Percentiles rank a stretch among this genome's conserved stretches.
Evolutionary conservation across 2,888 invertebrate species (phyloP).

Genomic region (Drosophila mimica): DNA sequence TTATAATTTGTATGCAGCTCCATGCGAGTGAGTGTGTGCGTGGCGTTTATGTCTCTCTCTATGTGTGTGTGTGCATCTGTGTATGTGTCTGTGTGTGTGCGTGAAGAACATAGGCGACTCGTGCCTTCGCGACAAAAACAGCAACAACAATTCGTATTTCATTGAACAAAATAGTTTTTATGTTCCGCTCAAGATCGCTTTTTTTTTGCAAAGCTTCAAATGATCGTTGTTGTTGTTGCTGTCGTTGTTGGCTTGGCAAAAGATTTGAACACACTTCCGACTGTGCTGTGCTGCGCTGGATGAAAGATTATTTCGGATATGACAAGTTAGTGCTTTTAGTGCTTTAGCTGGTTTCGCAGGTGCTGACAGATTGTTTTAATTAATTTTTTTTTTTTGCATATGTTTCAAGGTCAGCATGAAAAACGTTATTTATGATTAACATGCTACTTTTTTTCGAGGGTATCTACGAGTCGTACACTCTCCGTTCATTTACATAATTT

Average conservation of each 20-base stretch:
- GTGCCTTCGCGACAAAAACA: slow-evolving; percentile 53
- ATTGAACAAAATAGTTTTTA: slow-evolving; percentile 82
- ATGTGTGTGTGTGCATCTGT: slow-evolving; percentile 7
- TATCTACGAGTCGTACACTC: not conserved
- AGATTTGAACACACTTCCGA: slow-evolving; percentile 51
- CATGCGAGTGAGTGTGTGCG: slow-evolving; percentile 49
- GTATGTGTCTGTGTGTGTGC: slow-evolving; percentile 48
- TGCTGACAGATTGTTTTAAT: slow-evolving; percentile 7
- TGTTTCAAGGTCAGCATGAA: slow-evolving; percentile 41
- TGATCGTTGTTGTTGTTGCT: slow-evolving; percentile 15
- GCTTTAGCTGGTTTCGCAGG: slow-evolving; percentile 13
- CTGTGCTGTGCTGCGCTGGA: slow-evolving; percentile 13
- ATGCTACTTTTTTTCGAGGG: slow-evolving; percentile 2
- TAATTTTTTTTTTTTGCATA: slow-evolving; percentile 15
- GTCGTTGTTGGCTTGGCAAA: slow-evolving; percentile 29
- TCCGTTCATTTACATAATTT: slow-evolving; percentile 7
- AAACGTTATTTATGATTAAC: slow-evolving; percentile 1
- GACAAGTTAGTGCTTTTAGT: slow-evolving; percentile 15
- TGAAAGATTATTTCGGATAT: slow-evolving; percentile 30
- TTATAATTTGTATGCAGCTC: slow-evolving; percentile 78
- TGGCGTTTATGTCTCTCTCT: slow-evolving; percentile 3
- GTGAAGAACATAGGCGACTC: slow-evolving; percentile 74
- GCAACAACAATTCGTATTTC: slow-evolving; percentile 64
- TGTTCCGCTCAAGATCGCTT: slow-evolving; percentile 81
- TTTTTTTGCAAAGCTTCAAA: slow-evolving; percentile 31